Base-by-base conservation (phyloP, 2,113 vertebrate genomes). In the Rhinolophus ferrumequinum region DNA sequence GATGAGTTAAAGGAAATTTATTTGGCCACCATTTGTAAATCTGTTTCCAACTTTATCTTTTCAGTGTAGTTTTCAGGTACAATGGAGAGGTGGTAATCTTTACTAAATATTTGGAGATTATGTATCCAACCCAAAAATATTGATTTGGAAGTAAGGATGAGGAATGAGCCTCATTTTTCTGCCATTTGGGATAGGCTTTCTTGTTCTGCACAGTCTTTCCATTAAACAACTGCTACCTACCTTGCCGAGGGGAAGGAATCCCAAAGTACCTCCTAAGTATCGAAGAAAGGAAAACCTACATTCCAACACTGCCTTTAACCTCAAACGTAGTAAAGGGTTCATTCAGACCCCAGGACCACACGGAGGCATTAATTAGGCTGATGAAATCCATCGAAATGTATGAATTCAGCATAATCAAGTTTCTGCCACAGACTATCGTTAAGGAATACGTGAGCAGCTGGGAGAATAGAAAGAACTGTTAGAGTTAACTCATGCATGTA, bases 281-380 rank as follows among this genome's bases (percentile, higher is more conserved):
- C 97, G 97, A 96, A 98, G 98, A 98, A 98, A 98, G 98, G 98
- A 98, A 98, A 98, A 83, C 98, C 98, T 75, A 98, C 99, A 99
- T 99, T 99, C 99, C 99, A 98, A 96, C 98, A 99, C 98, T 99
- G 98, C 98, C 98, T 99, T 98, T 98, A 98, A 99, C 97, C 99
- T 98, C 97, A 98, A 98, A 98, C 88, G 97, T 96, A 97, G 98
- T 97, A 93, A 97, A 98, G 97, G 96, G 95, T 98, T 98, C 98
- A 98, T 99, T 99, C 98, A 98, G 98, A 96, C 98, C 97, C 98
- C 97, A 96, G 98, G 98, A 98, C 99, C 98, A 99, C 98, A 99
- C 98, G 96, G 98, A 98, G 98, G 99, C 98, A 98, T 99, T 99
- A 99, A 99, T 99, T 99, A 99, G 98, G 98, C 98, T 98, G 98